phyloP scores from a whole-genome alignment of 2,888 invertebrate species.

The Tipula unca region DNA sequence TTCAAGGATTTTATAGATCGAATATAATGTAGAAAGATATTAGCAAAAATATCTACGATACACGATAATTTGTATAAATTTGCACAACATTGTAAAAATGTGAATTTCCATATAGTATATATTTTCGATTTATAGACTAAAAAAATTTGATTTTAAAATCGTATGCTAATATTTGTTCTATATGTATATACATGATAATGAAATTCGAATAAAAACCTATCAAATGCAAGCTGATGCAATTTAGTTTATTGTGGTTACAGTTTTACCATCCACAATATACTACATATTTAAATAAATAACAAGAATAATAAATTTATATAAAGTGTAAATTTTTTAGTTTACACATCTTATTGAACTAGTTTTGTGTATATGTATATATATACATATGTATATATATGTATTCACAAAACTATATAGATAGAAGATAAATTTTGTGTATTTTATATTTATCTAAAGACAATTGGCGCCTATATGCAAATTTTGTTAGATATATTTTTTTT shows the following conservation, averaged over 20 bases:
- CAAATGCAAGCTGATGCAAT: neutral
- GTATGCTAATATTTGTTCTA: neutral
- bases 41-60: too few species aligned
- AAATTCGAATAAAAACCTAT: neutral
- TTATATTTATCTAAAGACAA: constrained; percentile 17
- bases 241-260: neutral
- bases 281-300: neutral
- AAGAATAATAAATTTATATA: neutral
- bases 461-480: constrained; percentile 18
- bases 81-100: neutral
- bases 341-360: neutral
- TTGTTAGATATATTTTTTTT: neutral
- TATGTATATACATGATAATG: neutral
- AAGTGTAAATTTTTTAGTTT: neutral
- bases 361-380: neutral
- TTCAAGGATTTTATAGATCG: neutral
- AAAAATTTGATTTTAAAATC: neutral
- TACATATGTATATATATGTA: neutral
- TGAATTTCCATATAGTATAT: neutral
- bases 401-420: neutral
- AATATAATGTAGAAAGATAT: neutral
- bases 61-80: neutral
- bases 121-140: neutral
- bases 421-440: neutral
- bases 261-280: neutral